phyloP scores from a whole-genome alignment of 2,797 vertebrate species.

The Lutjanus argentimaculatus region DNA sequence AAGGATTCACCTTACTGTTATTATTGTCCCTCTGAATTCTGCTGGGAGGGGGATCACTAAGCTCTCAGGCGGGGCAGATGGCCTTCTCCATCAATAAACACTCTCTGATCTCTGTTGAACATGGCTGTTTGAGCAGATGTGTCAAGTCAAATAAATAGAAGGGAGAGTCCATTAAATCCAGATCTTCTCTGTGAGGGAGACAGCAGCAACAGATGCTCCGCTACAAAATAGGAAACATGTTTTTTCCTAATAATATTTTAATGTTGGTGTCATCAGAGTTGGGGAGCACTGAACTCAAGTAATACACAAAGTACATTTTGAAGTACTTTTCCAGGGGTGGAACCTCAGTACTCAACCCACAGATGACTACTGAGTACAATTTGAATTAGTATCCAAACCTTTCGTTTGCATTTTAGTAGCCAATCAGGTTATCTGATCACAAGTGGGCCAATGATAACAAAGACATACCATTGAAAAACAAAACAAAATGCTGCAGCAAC shows the following conservation, averaged over 20 bases:
- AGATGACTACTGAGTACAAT: too few relatives aligned
- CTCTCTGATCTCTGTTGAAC: conserved; percentile 59
- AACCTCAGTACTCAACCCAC: too few relatives aligned
- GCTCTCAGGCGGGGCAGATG: conserved; percentile 47
- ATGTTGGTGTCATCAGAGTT: conserved; percentile 8
- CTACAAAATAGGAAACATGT: conserved; percentile 23
- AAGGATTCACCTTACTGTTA: conserved; percentile 74
- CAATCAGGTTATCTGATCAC: too few relatives aligned
- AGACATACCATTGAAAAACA: too few relatives aligned
- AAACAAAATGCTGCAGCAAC: too few relatives aligned
- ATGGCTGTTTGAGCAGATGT: conserved; percentile 75
- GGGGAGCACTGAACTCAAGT: background rate
- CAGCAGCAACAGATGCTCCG: conserved; percentile 33
- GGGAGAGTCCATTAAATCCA: conserved; percentile 70
- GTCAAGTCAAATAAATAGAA: conserved; percentile 76
- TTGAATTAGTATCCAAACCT: too few relatives aligned
- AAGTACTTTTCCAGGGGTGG: too few relatives aligned
- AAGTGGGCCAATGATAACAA: too few relatives aligned
- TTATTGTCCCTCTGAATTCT: conserved; percentile 57
- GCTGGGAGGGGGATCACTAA: conserved; percentile 53
- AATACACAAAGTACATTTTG: background rate
- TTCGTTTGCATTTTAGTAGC: too few relatives aligned
- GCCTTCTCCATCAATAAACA: conserved; percentile 71
- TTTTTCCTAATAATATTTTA: background rate
- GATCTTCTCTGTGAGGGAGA: conserved; percentile 39